Percentiles rank a stretch among this genome's conserved stretches.
Conservation (phyloP, 2,797 vertebrate species). For the Dicrostonyx torquatus region DNA sequence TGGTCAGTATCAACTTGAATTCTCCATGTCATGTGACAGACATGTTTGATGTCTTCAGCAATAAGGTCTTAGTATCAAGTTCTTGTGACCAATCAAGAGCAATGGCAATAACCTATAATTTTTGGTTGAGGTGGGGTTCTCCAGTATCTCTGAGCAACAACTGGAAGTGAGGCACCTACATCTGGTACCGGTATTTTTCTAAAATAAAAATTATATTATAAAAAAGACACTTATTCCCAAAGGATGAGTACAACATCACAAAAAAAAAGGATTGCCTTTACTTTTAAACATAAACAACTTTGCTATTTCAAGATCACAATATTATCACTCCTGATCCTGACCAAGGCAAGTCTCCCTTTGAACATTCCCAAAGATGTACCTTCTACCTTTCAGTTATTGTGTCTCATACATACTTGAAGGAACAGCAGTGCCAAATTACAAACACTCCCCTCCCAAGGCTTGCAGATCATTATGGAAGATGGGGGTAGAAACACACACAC, state of each 20-base stretch:
- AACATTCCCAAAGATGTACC: neutral
- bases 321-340: neutral
- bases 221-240: neutral
- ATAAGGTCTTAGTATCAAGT: too few species aligned
- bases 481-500: too few species aligned
- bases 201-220: too few species aligned
- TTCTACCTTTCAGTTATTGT: neutral
- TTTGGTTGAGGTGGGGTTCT: too few species aligned
- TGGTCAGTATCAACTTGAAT: too few species aligned
- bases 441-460: neutral
- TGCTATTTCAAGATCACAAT: neutral
- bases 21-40: too few species aligned
- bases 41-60: too few species aligned
- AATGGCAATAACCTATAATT: too few species aligned
- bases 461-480: neutral
- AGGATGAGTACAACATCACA: neutral
- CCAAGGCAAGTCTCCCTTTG: neutral
- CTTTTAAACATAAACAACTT: slow-evolving; percentile 31
- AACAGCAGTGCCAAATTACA: neutral
- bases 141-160: too few species aligned
- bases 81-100: too few species aligned
- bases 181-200: too few species aligned
- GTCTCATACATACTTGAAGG: neutral
- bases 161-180: too few species aligned
- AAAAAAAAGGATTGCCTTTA: slow-evolving; percentile 3